Conservation (phyloP, 2,113 vertebrate species). For the Andinoacara biseriatus region DNA sequence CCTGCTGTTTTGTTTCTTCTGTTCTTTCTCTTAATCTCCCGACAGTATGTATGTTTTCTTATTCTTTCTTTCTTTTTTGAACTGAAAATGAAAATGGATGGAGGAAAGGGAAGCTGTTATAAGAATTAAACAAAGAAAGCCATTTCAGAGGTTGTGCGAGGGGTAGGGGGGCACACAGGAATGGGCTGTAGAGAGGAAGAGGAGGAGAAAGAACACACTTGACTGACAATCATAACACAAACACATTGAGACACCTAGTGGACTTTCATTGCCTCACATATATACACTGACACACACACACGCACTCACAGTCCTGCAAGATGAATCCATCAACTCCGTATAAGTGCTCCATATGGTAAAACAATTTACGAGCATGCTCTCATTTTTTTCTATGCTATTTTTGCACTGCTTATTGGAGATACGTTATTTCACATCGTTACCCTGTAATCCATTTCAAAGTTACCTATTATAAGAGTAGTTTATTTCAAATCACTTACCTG, state of each 20-base stretch:
- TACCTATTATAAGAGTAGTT: fast-evolving
- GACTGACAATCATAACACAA: slow-evolving; percentile 19
- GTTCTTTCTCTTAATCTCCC: neutral
- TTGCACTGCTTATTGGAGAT: neutral
- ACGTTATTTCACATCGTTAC: neutral
- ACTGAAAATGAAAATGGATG: neutral
- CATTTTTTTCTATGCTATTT: neutral
- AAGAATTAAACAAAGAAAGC: neutral
- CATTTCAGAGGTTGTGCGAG: neutral
- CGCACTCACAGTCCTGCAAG: neutral
- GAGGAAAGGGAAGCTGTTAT: neutral
- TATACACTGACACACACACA: neutral
- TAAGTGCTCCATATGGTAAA: neutral
- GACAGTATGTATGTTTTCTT: neutral
- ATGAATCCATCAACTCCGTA: neutral
- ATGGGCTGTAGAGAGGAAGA: neutral
- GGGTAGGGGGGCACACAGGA: neutral
- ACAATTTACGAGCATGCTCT: neutral
- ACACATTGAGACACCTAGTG: slow-evolving; percentile 72
- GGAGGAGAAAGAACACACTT: neutral
- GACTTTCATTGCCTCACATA: slow-evolving; percentile 34
- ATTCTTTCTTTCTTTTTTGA: neutral
- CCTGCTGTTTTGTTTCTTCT: neutral
- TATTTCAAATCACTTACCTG: neutral
- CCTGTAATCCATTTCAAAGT: neutral